Percentiles rank a stretch among this genome's conserved stretches.
Conservation (phyloP, 2,113 vertebrate genomes). For the Ifrita kowaldi region DNA sequence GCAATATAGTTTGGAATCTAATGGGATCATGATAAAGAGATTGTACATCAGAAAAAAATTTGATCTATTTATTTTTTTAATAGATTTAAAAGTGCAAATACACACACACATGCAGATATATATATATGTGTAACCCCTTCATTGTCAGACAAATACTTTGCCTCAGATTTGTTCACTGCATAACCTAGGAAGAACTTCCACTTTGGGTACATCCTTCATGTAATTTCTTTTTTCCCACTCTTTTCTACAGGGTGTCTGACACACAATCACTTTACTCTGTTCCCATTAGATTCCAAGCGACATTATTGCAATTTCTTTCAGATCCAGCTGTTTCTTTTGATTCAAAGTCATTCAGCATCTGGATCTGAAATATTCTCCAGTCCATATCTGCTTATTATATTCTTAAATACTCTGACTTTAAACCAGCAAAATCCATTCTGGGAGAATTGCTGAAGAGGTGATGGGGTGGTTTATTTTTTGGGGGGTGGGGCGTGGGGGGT, state of each 20-base stretch:
- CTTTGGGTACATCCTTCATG: neutral
- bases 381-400: neutral
- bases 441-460: neutral
- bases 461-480: accelerated
- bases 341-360: neutral
- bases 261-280: neutral
- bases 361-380: neutral
- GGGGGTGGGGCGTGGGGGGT: accelerated
- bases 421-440: neutral
- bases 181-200: neutral
- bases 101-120: accelerated
- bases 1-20: neutral
- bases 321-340: neutral
- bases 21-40: neutral
- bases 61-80: neutral
- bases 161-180: neutral
- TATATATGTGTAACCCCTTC: too few species aligned
- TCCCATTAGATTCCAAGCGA: neutral
- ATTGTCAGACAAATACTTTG: neutral
- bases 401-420: neutral
- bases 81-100: neutral
- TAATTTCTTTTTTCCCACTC: neutral
- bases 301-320: neutral
- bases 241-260: neutral
- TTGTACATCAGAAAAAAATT: neutral